Conservation (phyloP, 1,140 invertebrate species). For the Caenorhabditis latens region DNA sequence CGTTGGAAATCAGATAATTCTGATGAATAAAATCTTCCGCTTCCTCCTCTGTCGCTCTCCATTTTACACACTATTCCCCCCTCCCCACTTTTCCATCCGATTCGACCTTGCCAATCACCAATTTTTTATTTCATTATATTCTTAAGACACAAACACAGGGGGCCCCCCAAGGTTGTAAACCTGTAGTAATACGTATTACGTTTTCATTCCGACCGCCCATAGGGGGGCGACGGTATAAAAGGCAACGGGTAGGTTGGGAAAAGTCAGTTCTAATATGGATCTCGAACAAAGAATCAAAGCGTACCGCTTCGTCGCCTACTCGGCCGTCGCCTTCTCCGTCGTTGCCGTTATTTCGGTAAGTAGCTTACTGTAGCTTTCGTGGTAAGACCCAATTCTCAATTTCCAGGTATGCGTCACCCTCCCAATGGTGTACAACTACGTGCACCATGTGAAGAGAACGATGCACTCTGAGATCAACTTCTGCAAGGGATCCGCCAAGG, state of each 20-base stretch:
- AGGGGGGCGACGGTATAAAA: neutral
- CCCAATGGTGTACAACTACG: constrained; percentile 47
- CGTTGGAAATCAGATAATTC: too few relatives aligned
- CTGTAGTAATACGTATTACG: too few relatives aligned
- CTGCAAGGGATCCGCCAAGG: constrained; percentile 63
- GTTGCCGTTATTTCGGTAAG: constrained; percentile 16
- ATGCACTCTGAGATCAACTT: constrained; percentile 47
- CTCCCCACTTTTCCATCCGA: too few relatives aligned
- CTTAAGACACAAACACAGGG: too few relatives aligned
- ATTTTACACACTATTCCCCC: too few relatives aligned
- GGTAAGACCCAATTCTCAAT: neutral
- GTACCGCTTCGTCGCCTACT: constrained; percentile 66
- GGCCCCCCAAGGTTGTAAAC: too few relatives aligned
- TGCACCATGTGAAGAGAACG: constrained; percentile 44
- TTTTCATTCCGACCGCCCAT: constrained; percentile 1
- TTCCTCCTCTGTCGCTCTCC: too few relatives aligned
- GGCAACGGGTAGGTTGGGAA: neutral
- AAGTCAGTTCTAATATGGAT: constrained; percentile 14
- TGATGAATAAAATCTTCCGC: too few relatives aligned
- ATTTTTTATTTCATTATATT: too few relatives aligned
- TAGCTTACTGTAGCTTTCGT: neutral
- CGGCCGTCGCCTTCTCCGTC: constrained; percentile 58
- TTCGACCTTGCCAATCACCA: too few relatives aligned
- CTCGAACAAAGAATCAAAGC: constrained; percentile 51
- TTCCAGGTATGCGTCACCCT: constrained; percentile 38